phyloP scores from a whole-genome alignment of 2,113 vertebrate genomes.

The Taxidea taxus region DNA sequence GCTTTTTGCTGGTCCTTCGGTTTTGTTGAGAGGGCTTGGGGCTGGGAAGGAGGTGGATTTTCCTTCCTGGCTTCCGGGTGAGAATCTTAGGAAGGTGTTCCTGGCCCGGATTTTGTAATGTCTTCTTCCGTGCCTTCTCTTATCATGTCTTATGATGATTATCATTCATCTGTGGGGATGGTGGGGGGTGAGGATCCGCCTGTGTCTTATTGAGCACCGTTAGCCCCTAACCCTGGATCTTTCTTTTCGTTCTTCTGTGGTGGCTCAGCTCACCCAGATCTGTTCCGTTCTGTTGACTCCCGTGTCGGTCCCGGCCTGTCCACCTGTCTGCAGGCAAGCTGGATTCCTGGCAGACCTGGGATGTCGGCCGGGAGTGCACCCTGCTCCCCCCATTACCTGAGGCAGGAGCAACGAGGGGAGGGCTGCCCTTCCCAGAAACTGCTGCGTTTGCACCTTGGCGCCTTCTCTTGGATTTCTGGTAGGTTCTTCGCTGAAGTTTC shows the following conservation, averaged over 20 bases:
- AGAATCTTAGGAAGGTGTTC: not conserved
- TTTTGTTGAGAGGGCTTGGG: not conserved
- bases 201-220: not conserved
- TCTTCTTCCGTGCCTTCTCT: not conserved
- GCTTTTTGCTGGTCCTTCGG: not conserved
- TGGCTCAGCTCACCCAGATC: not conserved
- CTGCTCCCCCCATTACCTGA: not conserved
- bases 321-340: not conserved
- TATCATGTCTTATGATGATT: not conserved
- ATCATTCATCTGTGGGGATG: not conserved
- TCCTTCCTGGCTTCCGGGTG: not conserved
- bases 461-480: not conserved
- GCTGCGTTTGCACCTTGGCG: not conserved
- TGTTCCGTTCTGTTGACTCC: not conserved
- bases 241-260: not conserved
- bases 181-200: too few species aligned
- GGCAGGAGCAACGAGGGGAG: not conserved
- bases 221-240: not conserved
- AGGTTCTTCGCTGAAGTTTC: not conserved
- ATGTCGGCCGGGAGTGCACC: not conserved
- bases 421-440: not conserved
- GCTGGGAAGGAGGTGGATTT: not conserved
- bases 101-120: not conserved
- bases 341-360: not conserved
- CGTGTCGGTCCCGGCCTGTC: not conserved